Base-by-base conservation (phyloP, 2,888 invertebrate species). In the Norana najaformis region DNA sequence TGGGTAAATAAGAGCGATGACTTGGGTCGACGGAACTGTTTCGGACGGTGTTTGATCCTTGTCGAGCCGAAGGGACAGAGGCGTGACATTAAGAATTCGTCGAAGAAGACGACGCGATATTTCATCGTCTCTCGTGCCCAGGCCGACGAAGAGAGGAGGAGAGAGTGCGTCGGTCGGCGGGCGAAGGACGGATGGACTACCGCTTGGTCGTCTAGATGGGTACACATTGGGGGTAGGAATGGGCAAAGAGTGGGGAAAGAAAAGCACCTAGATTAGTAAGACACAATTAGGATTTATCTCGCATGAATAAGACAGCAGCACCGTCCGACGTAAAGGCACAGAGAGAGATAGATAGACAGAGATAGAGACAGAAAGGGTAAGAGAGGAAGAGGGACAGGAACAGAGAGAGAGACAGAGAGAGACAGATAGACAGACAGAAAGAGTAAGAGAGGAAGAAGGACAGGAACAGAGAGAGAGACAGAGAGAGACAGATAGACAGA, bases 1-100 rank as follows among this genome's bases (percentile, higher is more conserved):
- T 69, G 69, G 69, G 69, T 69, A 69, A 69, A 69, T 69, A 69
- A 69, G 69, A 69, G n/a, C 69, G 69, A 69, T 69, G 69, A n/a
- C 69, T 69, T n/a, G n/a, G 30, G 53, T 16, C 47, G 47, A n/a
- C 69, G 69, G 69, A 69, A 13, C 30, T n/a, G 18, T n/a, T 8
- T 6, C n/a, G 11, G 69, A n/a, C 69, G 69, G 30, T 16, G 30
- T 30, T 69, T 69, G 69, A 69, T 69, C 69, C 69, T 69, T n/a
- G n/a, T n/a, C 30, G 53, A 69, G 69, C 1, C 69, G n/a, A 69
- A 69, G 69, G 69, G n/a, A 69, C 30, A 69, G 69, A 69, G 69
- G 69, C n/a, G 69, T 69, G 69, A 69, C 69, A 69, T 69, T n/a
- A 5, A 69, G 69, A 69, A 69, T n/a, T n/a, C 69, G 11, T n/a